These are phyloP conservation scores for Phyllostomus discolor DNA, from an alignment of 2,113 vertebrate genomes.

Conservation along the genomic window DNA sequence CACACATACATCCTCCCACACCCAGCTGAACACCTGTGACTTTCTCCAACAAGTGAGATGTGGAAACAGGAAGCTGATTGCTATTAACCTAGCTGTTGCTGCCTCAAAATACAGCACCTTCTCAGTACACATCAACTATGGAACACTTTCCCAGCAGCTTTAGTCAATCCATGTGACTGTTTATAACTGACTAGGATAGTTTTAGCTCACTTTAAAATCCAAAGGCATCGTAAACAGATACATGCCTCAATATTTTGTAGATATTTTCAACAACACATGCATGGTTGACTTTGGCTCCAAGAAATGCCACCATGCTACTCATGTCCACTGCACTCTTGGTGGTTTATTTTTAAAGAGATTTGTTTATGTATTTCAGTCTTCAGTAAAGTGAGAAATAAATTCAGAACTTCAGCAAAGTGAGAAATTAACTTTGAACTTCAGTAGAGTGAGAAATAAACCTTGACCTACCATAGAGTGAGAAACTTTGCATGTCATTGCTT, in stretches of 20 bases:
- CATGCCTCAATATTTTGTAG: background rate
- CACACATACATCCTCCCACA: background rate
- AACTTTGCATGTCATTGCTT: background rate
- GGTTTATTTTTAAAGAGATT: background rate
- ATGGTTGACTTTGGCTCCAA: background rate
- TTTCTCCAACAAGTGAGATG: background rate
- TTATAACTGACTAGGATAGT: background rate
- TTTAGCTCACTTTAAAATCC: constrained; percentile 5
- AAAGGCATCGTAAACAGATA: background rate
- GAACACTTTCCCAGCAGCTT: background rate
- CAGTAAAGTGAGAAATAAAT: constrained; percentile 42
- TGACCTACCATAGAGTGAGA: background rate
- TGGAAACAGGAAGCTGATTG: background rate
- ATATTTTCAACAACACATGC: background rate
- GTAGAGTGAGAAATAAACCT: constrained; percentile 21
- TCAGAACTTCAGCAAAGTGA: constrained; percentile 21
- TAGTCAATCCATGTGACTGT: background rate
- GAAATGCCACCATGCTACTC: background rate
- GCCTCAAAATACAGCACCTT: background rate
- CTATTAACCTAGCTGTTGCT: background rate
- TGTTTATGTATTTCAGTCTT: constrained; percentile 29
- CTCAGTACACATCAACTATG: background rate
- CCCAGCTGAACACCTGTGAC: background rate
- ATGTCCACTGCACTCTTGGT: background rate
- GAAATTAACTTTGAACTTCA: constrained; percentile 38